Conservation (phyloP, 2,113 vertebrate genomes). For the Entomyzon cyanotis region DNA sequence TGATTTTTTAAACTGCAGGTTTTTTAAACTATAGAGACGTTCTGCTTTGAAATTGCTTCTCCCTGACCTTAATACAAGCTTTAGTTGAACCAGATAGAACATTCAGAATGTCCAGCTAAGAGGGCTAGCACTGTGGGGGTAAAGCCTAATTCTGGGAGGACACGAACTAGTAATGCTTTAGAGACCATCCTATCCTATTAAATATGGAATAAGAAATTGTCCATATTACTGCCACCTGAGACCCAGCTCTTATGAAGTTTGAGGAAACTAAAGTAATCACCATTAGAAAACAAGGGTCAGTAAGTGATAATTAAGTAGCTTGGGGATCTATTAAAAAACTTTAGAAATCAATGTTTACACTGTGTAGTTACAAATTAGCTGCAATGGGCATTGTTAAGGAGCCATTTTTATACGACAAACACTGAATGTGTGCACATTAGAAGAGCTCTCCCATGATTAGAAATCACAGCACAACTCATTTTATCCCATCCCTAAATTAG, state of each 20-base stretch:
- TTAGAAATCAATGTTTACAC: constrained; percentile 63
- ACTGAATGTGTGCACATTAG: constrained; percentile 31
- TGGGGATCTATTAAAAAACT: constrained; percentile 71
- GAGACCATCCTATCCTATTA: constrained; percentile 12
- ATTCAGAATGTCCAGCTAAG: background rate
- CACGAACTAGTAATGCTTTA: background rate
- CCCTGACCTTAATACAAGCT: background rate
- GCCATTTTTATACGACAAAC: constrained; percentile 53
- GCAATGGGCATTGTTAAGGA: constrained; percentile 73
- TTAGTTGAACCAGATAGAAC: background rate
- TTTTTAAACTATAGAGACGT: background rate
- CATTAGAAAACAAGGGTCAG: constrained; percentile 65
- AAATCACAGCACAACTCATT: constrained; percentile 56
- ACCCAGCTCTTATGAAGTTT: constrained; percentile 33
- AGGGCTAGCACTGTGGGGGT: background rate
- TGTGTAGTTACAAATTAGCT: constrained; percentile 67
- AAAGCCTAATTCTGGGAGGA: background rate
- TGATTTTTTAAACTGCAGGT: background rate
- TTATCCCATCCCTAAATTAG: constrained; percentile 64
- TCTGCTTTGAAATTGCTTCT: background rate
- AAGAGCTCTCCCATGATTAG: constrained; percentile 44
- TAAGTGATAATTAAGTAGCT: constrained; percentile 73
- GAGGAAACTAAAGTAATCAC: constrained; percentile 51
- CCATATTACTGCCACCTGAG: constrained; percentile 18
- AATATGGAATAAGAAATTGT: constrained; percentile 33